Conservation (phyloP, 2,113 vertebrate genomes). For the Rhipidura dahli region DNA sequence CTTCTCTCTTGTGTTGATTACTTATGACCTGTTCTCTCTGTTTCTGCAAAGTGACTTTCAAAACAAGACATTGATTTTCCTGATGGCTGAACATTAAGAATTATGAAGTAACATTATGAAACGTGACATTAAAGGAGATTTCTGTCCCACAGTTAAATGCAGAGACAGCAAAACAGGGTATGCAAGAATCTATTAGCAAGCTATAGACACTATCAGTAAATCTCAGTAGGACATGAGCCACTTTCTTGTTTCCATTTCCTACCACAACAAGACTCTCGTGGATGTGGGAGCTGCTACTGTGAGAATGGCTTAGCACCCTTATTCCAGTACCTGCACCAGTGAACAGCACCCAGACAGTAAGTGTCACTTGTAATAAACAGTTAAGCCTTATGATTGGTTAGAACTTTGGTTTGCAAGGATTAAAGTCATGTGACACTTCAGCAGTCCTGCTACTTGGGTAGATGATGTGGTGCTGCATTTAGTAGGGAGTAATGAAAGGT, state of each 20-base stretch:
- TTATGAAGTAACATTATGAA: neutral
- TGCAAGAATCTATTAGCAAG: neutral
- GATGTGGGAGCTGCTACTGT: neutral
- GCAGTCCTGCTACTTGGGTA: neutral
- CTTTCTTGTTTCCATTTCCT: neutral
- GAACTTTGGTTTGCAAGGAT: neutral
- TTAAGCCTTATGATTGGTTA: neutral
- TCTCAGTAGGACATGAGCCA: neutral
- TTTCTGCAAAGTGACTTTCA: conserved; percentile 1
- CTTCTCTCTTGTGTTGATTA: neutral
- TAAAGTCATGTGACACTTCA: neutral
- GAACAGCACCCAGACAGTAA: neutral
- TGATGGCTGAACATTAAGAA: conserved; percentile 8
- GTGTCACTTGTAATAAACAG: neutral
- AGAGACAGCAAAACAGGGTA: neutral
- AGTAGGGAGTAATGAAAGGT: neutral
- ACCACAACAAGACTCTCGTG: neutral
- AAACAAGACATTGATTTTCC: conserved; percentile 16
- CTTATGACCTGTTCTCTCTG: neutral
- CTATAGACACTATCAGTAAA: neutral
- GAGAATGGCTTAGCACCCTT: neutral
- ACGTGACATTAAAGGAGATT: neutral
- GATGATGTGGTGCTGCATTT: neutral
- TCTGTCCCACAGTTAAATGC: neutral
- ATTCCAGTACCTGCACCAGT: neutral